Percentiles rank a stretch among this genome's conserved stretches.
phyloP scores from a whole-genome alignment of 2,888 invertebrate species.

The Drosophila meridiana region DNA sequence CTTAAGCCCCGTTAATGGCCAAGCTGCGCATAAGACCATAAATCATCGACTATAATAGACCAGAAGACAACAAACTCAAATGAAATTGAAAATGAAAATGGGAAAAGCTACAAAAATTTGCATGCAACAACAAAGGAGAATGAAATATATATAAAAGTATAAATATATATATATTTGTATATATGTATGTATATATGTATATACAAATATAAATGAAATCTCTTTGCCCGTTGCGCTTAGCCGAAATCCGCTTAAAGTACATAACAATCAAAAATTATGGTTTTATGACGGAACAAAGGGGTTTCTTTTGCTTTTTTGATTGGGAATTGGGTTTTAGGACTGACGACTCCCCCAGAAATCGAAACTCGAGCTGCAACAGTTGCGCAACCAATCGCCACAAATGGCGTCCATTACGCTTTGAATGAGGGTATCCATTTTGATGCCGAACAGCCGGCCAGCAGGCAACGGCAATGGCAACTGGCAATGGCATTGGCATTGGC shows the following conservation, averaged over 20 bases:
- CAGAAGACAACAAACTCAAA: slow-evolving; percentile 34
- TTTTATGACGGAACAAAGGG: slow-evolving; percentile 55
- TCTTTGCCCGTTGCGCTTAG: background rate
- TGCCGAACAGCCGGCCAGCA: slow-evolving; percentile 15
- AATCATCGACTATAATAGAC: slow-evolving; percentile 65
- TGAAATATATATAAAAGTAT: background rate
- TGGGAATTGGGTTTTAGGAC: slow-evolving; percentile 12
- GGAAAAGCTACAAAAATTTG: slow-evolving; percentile 42
- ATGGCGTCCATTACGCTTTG: slow-evolving; percentile 44
- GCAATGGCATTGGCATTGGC: slow-evolving; percentile 61
- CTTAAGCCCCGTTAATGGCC: slow-evolving; percentile 62
- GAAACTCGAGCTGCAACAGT: slow-evolving; percentile 67
- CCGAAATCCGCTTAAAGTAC: slow-evolving; percentile 66
- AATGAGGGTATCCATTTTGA: slow-evolving; percentile 14
- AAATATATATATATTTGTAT: background rate
- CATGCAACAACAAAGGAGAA: slow-evolving; percentile 32
- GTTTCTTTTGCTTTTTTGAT: slow-evolving; percentile 5
- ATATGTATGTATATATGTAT: background rate
- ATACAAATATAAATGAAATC: slow-evolving; percentile 1
- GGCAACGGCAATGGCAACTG: slow-evolving; percentile 55
- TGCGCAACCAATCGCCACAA: slow-evolving; percentile 71
- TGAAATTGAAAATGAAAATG: slow-evolving; percentile 60
- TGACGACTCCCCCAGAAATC: slow-evolving; percentile 9
- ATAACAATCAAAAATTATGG: slow-evolving; percentile 75
- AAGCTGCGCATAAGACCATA: slow-evolving; percentile 46